phyloP scores from a whole-genome alignment of 2,113 vertebrate genomes.

The Empidonax alnorum region DNA sequence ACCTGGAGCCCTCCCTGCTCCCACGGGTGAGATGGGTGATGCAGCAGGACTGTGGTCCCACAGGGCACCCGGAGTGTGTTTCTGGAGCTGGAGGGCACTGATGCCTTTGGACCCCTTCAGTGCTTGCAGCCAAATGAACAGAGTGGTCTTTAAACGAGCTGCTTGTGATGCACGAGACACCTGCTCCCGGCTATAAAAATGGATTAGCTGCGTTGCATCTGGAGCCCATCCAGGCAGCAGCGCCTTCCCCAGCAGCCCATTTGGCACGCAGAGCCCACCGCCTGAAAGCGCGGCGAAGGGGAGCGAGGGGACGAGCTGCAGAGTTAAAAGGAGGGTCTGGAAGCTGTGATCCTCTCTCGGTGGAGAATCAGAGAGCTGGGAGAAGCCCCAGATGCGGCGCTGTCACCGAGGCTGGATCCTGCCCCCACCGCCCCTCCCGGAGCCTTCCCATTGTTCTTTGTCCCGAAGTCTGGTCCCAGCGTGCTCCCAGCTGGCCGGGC shows the following conservation, averaged over 20 bases:
- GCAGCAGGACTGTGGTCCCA: rapidly evolving
- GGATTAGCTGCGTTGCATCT: slow-evolving; percentile 30
- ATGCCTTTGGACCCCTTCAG: background rate
- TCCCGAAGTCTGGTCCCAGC: background rate
- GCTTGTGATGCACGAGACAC: background rate
- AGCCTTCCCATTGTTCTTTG: slow-evolving; percentile 34
- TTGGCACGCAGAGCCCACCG: slow-evolving; percentile 7
- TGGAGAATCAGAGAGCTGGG: background rate
- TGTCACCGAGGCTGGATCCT: background rate
- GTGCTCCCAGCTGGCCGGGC: slow-evolving; percentile 47
- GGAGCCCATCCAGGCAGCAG: slow-evolving; percentile 57
- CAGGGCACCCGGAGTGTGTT: rapidly evolving
- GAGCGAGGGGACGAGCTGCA: background rate
- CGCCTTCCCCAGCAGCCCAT: slow-evolving; percentile 18
- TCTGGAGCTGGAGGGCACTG: background rate
- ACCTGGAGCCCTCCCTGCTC: rapidly evolving
- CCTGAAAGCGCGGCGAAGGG: rapidly evolving
- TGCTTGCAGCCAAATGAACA: background rate
- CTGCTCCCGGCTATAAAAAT: slow-evolving; percentile 33
- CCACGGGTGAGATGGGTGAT: rapidly evolving
- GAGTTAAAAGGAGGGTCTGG: slow-evolving; percentile 53
- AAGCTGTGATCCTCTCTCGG: slow-evolving; percentile 18
- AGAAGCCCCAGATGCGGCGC: background rate
- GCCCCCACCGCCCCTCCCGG: background rate
- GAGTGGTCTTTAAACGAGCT: background rate